Evolutionary conservation across 2,797 vertebrate species (phyloP), one percentile per base, ranked within the genome.

Genomic region (Schizothorax lantsangensis): DNA sequence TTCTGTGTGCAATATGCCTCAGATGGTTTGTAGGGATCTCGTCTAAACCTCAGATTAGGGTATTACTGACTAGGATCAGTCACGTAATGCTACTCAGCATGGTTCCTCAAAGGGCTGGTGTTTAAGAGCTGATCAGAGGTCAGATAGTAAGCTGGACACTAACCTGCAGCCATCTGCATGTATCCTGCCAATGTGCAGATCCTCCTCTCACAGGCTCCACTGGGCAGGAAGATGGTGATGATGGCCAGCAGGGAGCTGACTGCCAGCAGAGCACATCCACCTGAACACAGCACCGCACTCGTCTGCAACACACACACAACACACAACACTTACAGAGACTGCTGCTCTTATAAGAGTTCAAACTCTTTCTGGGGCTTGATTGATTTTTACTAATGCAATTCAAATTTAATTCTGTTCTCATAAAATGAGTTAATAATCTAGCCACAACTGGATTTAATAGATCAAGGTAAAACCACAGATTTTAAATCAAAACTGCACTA

Each of bases 131-230:
- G 73, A 57, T 68, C 36, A 33, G 40, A n/a, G 81, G 57, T 57
- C 30, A 52, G 87, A 85, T 84, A 86, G 84, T 64, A 83, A 57
- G 43, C 62, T 10, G 14, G 30, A 2, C 66, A 94, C 96, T 92
- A 81, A 97, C 97, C 97, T 94, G 97, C 93, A 43, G 97, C 97
- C 93, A 96, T 97, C 95, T 98, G 97, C 96, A 97, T 97, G 96
- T 98, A 98, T 85, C 97, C 97, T 15, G 97, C 97, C 93, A 98
- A 94, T 84, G 97, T 97, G 94, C 97, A 98, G 91, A 96, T 91
- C 93, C 96, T 92, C 90, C 96, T 94, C 94, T 98, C 97, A 23
- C 97, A 98, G 90, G 95, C 94, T 93, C 97, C 97, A 0, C 96
- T 89, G 83, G 97, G 97, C 93, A 98, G 95, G 93, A 98, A 97